These are phyloP conservation scores for Auanema freiburgensis DNA, from an alignment of 2,888 invertebrate species.

Conservation along the genomic window DNA sequence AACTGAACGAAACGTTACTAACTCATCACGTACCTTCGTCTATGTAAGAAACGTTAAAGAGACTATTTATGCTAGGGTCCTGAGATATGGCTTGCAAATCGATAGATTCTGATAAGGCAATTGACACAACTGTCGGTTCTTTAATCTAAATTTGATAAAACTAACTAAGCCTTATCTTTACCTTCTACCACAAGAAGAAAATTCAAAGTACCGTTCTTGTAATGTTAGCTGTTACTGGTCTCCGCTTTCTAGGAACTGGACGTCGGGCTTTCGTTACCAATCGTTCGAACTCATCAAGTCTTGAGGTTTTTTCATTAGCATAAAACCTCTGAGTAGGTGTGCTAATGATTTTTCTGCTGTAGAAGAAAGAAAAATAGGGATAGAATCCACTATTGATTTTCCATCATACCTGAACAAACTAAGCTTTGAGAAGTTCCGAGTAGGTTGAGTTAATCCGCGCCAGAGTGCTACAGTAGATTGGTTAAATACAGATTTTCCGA, in stretches of 20 bases:
- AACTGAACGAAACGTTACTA: not conserved
- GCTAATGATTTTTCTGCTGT: not conserved
- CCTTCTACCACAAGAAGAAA: slow-evolving; percentile 1
- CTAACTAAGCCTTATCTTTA: not conserved
- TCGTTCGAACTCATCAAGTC: slow-evolving; percentile 3
- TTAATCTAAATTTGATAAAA: slow-evolving; percentile 20
- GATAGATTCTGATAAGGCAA: slow-evolving; percentile 49
- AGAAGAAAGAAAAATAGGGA: too few species aligned
- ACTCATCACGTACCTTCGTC: slow-evolving; percentile 41
- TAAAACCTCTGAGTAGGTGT: not conserved
- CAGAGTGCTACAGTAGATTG: too few species aligned
- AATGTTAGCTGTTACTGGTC: slow-evolving; percentile 13
- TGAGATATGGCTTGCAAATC: slow-evolving; percentile 33
- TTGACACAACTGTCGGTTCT: slow-evolving; percentile 45
- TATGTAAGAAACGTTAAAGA: slow-evolving; percentile 46
- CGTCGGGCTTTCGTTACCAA: slow-evolving; percentile 1
- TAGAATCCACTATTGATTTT: too few species aligned
- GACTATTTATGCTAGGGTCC: slow-evolving; percentile 31
- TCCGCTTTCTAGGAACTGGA: slow-evolving; percentile 10
- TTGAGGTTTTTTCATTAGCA: slow-evolving; percentile 1
- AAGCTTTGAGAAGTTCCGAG: too few species aligned
- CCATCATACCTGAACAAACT: too few species aligned
- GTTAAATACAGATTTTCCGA: too few species aligned
- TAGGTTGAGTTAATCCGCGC: too few species aligned
- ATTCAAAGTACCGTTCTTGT: slow-evolving; percentile 9